A percentile compares a stretch with the other conserved stretches of the same genome.
Evolutionary conservation across 2,888 invertebrate genomes (phyloP).

Genomic region (Acronicta alni): DNA sequence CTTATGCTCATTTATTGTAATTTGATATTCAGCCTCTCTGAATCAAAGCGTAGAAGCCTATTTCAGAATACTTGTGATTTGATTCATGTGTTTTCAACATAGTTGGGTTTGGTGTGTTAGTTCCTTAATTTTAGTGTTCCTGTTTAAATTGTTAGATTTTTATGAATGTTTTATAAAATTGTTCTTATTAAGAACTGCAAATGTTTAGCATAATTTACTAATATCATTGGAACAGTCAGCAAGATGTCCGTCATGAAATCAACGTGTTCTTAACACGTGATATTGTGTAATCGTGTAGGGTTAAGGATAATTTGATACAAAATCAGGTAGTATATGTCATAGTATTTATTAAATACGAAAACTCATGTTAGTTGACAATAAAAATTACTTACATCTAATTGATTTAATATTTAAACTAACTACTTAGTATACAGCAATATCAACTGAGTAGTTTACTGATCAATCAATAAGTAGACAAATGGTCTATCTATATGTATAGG

Average conservation of each 20-base stretch:
- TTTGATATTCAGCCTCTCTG: too few species aligned
- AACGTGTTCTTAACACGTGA: not conserved
- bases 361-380: conserved; percentile 71
- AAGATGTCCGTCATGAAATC: not conserved
- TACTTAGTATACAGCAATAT: conserved; percentile 72
- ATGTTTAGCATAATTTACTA: too few species aligned
- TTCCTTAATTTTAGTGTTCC: too few species aligned
- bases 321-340: conserved; percentile 53
- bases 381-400: conserved; percentile 78
- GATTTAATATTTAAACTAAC: conserved; percentile 78
- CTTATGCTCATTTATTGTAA: too few species aligned
- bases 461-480: conserved; percentile 66
- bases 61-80: too few species aligned
- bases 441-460: conserved; percentile 68
- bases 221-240: not conserved
- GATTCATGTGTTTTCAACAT: too few species aligned
- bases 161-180: too few species aligned
- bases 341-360: conserved; percentile 77
- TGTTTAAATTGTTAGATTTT: too few species aligned
- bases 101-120: too few species aligned
- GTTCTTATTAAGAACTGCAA: too few species aligned
- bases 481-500: conserved; percentile 63
- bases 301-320: conserved; percentile 21
- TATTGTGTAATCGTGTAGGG: not conserved
- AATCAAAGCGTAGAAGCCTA: too few species aligned